Conservation (phyloP, 1,140 invertebrate genomes). For the Bombus waltoni region DNA sequence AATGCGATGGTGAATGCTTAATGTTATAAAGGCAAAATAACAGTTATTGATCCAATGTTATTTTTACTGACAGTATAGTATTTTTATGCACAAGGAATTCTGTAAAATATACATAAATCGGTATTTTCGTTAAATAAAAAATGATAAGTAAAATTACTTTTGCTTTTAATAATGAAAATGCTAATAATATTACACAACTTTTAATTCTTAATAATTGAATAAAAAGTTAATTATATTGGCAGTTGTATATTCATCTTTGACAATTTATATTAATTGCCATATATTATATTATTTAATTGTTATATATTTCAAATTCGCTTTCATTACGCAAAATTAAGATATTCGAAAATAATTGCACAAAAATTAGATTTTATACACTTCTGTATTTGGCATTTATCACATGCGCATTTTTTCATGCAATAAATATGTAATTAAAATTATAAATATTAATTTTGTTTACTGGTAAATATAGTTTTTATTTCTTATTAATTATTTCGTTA, state of each 20-base stretch:
- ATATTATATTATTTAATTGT: not conserved
- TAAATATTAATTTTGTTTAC: not conserved
- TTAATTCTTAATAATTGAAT: not conserved
- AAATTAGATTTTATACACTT: not conserved
- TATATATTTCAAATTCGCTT: not conserved
- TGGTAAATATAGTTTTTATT: too few relatives aligned
- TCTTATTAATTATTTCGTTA: not conserved
- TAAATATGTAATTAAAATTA: not conserved
- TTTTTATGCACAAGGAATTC: not conserved
- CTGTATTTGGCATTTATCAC: not conserved
- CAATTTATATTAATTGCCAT: not conserved
- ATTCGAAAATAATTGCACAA: too few relatives aligned
- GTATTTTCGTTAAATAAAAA: conserved; percentile 3
- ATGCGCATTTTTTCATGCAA: not conserved
- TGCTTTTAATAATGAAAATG: not conserved
- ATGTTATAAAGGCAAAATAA: not conserved
- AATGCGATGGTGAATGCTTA: not conserved
- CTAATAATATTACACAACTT: not conserved
- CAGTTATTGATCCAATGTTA: conserved; percentile 22
- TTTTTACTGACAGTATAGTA: not conserved
- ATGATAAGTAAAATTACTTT: not conserved
- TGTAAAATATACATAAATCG: not conserved
- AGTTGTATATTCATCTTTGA: not conserved
- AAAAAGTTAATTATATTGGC: not conserved
- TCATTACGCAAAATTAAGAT: not conserved